A percentile compares a stretch with the other conserved stretches of the same genome.
Conservation (phyloP, 2,113 vertebrate species). For the Crotophaga sulcirostris region DNA sequence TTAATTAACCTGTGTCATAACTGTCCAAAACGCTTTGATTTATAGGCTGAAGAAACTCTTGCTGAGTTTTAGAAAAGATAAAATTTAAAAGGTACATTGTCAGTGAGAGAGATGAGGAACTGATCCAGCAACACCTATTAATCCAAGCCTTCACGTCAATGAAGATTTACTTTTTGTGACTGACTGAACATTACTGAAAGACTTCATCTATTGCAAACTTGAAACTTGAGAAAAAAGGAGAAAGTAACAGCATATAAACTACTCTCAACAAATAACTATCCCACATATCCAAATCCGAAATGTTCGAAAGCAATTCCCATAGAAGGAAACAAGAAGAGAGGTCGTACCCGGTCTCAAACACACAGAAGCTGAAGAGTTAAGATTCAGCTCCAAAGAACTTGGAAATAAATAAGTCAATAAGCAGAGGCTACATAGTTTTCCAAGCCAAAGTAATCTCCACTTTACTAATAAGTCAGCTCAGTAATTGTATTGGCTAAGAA, state of each 20-base stretch:
- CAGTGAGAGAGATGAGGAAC: neutral
- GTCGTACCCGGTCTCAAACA: neutral
- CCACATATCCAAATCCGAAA: neutral
- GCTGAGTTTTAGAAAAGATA: neutral
- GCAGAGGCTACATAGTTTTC: neutral
- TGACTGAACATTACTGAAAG: neutral
- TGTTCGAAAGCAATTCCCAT: neutral
- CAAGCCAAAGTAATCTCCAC: neutral
- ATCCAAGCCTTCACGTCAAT: neutral
- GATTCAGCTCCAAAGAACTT: neutral
- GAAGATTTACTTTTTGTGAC: neutral
- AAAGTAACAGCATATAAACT: neutral
- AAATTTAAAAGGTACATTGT: neutral
- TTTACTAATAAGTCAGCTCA: neutral
- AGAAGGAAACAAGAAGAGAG: neutral
- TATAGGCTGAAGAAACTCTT: conserved; percentile 38
- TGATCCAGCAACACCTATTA: conserved; percentile 9
- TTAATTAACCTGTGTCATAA: conserved; percentile 45
- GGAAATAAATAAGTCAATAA: neutral
- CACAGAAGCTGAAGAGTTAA: neutral
- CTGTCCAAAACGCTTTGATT: conserved; percentile 35
- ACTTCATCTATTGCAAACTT: neutral
- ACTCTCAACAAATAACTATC: neutral
- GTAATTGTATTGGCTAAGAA: conserved; percentile 19
- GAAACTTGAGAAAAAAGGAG: neutral